Evolutionary conservation across 2,888 invertebrate species (phyloP).

Genomic region (Meta bourneti): DNA sequence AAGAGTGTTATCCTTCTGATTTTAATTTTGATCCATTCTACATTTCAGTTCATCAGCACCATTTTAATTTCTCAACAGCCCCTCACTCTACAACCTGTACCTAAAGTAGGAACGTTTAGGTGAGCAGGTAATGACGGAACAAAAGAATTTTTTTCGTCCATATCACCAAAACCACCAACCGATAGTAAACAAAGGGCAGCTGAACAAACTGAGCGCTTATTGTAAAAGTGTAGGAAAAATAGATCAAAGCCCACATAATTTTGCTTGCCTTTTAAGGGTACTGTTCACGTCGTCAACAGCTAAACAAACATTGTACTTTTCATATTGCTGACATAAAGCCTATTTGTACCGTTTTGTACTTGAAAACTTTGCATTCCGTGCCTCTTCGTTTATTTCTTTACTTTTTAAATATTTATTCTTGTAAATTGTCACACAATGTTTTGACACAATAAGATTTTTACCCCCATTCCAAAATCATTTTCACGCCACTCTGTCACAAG

Average conservation of each 20-base stretch:
- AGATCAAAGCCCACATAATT: conserved; percentile 41
- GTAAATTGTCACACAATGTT: background rate
- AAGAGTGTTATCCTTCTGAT: too few species aligned
- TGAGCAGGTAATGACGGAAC: conserved; percentile 1
- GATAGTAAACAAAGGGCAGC: conserved; percentile 46
- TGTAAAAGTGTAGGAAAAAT: conserved; percentile 23
- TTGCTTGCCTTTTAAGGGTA: conserved; percentile 13
- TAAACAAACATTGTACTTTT: conserved; percentile 20
- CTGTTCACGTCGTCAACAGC: conserved; percentile 41
- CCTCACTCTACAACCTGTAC: background rate
- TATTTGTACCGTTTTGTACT: conserved; percentile 32
- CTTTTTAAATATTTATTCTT: background rate
- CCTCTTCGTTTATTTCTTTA: background rate
- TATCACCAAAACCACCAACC: conserved; percentile 32
- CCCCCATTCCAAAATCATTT: background rate
- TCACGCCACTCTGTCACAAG: background rate
- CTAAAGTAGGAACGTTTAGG: background rate
- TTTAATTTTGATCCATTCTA: too few species aligned
- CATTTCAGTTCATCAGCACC: too few species aligned
- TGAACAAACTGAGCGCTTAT: conserved; percentile 32
- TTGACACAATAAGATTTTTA: background rate
- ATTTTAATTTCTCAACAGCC: conserved; percentile 23
- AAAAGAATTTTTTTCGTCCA: conserved; percentile 1
- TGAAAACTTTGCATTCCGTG: background rate
- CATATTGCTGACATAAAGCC: background rate